A percentile compares a stretch with the other conserved stretches of the same genome.
Conservation (phyloP, 2,797 vertebrate species). For the Alcedo atthis region DNA sequence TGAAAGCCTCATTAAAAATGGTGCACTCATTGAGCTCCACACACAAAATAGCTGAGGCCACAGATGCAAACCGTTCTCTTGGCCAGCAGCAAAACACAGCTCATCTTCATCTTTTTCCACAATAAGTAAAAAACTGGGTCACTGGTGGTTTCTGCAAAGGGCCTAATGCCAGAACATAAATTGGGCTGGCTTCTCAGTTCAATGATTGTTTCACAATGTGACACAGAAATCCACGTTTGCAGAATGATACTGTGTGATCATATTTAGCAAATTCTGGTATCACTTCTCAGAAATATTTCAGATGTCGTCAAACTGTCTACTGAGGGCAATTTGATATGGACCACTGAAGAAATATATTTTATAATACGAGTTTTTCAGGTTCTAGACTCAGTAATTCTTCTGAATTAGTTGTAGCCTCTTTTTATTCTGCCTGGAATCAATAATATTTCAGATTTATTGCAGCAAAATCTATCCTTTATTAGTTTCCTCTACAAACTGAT, state of each 20-base stretch:
- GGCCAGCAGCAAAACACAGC: conserved; percentile 1
- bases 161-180: conserved; percentile 12
- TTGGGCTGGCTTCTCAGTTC: not conserved
- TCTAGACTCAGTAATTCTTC: not conserved
- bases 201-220: conserved; percentile 16
- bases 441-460: not conserved
- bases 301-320: not conserved
- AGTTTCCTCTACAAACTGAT: not conserved
- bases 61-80: not conserved
- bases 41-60: not conserved
- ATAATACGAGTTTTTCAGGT: not conserved
- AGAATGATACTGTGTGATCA: not conserved
- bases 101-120: not conserved
- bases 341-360: not conserved
- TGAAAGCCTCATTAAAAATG: conserved; percentile 54
- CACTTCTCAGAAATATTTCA: not conserved
- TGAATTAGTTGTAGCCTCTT: not conserved
- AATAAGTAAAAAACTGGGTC: conserved; percentile 2
- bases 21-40: not conserved
- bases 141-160: not conserved
- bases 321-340: not conserved
- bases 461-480: not conserved
- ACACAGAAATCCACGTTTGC: conserved; percentile 32
- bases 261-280: not conserved
- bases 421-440: not conserved